These are phyloP conservation scores for Sturnira hondurensis DNA, from an alignment of 2,113 vertebrate genomes.

Conservation along the genomic window DNA sequence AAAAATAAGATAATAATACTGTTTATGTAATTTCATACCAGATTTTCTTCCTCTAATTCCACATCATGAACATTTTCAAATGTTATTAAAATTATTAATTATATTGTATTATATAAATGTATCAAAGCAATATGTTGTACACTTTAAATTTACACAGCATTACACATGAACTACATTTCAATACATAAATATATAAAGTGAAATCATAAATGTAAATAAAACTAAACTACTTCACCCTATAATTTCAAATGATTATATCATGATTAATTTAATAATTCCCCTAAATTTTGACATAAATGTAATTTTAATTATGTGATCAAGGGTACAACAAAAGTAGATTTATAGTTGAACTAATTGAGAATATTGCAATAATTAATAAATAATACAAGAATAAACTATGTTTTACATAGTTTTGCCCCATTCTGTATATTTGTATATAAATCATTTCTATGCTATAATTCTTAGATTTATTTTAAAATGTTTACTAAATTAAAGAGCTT, in stretches of 20 bases:
- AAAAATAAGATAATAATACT: neutral
- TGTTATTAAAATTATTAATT: neutral
- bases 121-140: neutral
- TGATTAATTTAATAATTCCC: neutral
- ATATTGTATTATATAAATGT: neutral
- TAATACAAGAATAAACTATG: neutral
- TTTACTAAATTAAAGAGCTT: neutral
- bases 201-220: neutral
- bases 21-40: neutral
- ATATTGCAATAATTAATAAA: neutral
- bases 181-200: neutral
- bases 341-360: neutral
- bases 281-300: neutral
- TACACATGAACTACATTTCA: neutral
- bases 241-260: neutral
- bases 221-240: neutral
- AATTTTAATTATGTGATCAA: neutral
- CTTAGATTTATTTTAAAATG: neutral
- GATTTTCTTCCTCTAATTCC: neutral
- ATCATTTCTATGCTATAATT: neutral
- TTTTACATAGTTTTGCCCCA: no score
- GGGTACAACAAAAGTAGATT: neutral
- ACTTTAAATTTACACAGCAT: neutral
- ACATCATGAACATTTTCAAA: neutral
- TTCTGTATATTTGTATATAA: neutral